phyloP scores from a whole-genome alignment of 2,113 vertebrate species.

The Hassar affinis region DNA sequence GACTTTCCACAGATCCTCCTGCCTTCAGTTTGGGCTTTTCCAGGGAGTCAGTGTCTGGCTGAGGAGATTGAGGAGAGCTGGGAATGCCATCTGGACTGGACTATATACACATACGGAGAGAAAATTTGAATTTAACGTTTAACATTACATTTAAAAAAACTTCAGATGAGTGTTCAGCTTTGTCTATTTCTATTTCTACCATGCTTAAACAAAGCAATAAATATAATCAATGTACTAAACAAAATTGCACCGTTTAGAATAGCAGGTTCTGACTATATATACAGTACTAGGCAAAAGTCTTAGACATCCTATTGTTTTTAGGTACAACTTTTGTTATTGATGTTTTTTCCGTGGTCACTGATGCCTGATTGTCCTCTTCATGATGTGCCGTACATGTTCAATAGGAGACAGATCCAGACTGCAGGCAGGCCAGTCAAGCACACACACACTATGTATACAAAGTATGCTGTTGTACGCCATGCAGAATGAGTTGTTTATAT shows the following conservation, averaged over 20 bases:
- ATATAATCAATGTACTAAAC: background rate
- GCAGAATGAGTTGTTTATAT: too few species aligned
- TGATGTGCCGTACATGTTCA: too few species aligned
- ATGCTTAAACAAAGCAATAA: background rate
- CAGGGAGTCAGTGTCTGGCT: slow-evolving; percentile 79
- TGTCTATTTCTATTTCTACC: background rate
- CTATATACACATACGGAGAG: slow-evolving; percentile 63
- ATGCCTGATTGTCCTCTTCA: too few species aligned
- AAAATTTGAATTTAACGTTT: background rate
- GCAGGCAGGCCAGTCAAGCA: too few species aligned
- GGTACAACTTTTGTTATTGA: too few species aligned
- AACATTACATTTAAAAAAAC: background rate
- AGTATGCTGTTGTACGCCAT: too few species aligned
- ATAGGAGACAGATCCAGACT: too few species aligned
- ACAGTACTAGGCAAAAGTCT: too few species aligned
- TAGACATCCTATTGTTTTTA: too few species aligned
- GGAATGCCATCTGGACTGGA: slow-evolving; percentile 82
- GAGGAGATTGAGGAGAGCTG: slow-evolving; percentile 77
- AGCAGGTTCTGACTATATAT: background rate
- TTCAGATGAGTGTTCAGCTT: too few species aligned
- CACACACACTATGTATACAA: too few species aligned
- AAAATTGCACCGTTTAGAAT: background rate
- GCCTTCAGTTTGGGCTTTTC: slow-evolving; percentile 97
- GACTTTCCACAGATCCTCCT: slow-evolving; percentile 93
- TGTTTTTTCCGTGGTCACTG: too few species aligned